A percentile compares a stretch with the other conserved stretches of the same genome.
These are phyloP conservation scores for Zingel zingel DNA, from an alignment of 2,113 vertebrate species.

Conservation along the genomic window DNA sequence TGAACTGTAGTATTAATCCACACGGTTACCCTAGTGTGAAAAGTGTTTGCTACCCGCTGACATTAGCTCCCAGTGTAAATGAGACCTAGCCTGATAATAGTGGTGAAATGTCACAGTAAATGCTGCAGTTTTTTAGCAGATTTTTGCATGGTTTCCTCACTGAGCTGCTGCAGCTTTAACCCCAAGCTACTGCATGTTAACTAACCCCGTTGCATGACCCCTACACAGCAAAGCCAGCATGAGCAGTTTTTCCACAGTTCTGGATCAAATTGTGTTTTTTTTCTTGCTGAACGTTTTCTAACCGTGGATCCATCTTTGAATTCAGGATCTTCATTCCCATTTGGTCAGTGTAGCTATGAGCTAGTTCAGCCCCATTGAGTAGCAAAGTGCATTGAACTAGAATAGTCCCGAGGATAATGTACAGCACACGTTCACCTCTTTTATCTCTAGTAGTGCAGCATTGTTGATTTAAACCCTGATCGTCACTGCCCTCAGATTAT, in stretches of 20 bases:
- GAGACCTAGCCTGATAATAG: neutral
- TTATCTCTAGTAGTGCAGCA: conserved; percentile 44
- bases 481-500: conserved; percentile 3
- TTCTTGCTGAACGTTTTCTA: conserved; percentile 16
- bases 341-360: neutral
- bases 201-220: conserved; percentile 64
- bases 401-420: conserved; percentile 34
- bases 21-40: conserved; percentile 8
- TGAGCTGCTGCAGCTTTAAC: conserved; percentile 51
- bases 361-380: neutral
- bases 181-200: conserved; percentile 45
- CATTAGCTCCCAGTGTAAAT: conserved; percentile 41
- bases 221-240: conserved; percentile 45
- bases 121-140: neutral
- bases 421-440: conserved; percentile 7
- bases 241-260: conserved; percentile 39
- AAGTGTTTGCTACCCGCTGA: conserved; percentile 37
- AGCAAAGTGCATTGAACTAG: conserved; percentile 53
- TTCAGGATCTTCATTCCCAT: conserved; percentile 20
- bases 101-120: conserved; percentile 19
- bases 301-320: conserved; percentile 10
- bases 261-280: conserved; percentile 24
- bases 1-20: conserved; percentile 44
- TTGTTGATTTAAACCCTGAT: conserved; percentile 24
- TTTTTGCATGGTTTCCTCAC: conserved; percentile 54